These are phyloP conservation scores for Triops longicaudatus DNA, from an alignment of 1,140 invertebrate species.

Conservation along the genomic window DNA sequence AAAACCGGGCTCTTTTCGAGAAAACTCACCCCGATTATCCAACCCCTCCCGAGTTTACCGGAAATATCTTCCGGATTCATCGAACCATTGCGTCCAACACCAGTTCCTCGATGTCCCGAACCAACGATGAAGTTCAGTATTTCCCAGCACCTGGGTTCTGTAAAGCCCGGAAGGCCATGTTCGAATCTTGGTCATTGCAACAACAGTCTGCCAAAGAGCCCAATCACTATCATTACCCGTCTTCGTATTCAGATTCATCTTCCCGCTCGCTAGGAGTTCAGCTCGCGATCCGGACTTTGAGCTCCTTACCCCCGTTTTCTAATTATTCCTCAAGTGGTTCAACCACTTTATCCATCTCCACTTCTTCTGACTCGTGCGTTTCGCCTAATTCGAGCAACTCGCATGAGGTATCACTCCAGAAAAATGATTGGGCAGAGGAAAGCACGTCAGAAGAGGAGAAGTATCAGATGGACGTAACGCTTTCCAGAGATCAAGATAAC, in stretches of 20 bases:
- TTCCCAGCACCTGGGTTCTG: constrained; percentile 1
- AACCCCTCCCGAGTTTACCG: background rate
- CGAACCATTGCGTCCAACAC: background rate
- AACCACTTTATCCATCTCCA: background rate
- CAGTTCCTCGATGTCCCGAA: background rate
- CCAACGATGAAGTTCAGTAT: background rate
- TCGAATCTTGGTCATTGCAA: constrained; percentile 19
- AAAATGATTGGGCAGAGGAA: background rate
- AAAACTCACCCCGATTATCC: background rate
- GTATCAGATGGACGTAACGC: background rate
- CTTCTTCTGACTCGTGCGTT: constrained; percentile 19
- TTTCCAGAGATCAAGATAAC: background rate
- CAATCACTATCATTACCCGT: constrained; percentile 6
- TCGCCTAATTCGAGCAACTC: background rate
- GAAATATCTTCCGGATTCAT: constrained; percentile 8
- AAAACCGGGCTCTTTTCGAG: constrained; percentile 1
- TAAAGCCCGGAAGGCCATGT: constrained; percentile 18
- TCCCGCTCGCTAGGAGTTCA: constrained; percentile 19
- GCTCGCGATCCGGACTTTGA: constrained; percentile 18
- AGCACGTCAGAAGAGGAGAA: background rate
- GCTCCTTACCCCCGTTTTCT: constrained; percentile 21
- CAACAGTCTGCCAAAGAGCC: background rate
- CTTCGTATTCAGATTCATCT: background rate
- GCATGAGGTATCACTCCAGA: background rate
- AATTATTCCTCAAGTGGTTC: constrained; percentile 16